These are phyloP conservation scores for Julus scandinavius DNA, from an alignment of 2,888 invertebrate genomes.

Conservation along the genomic window DNA sequence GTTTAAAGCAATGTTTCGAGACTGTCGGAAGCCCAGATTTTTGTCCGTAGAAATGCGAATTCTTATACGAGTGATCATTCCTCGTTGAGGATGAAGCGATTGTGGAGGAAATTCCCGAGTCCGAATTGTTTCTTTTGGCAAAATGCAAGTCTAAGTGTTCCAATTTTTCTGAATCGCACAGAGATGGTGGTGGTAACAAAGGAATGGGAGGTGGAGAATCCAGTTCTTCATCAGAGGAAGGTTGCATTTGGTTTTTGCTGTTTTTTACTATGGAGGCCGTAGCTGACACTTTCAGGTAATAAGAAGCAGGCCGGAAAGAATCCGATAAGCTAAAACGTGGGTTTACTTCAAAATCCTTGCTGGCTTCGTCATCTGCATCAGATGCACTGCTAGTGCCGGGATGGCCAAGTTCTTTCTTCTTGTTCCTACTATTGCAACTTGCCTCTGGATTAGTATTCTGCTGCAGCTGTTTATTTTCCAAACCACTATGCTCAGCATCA, in stretches of 20 bases:
- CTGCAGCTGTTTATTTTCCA: neutral
- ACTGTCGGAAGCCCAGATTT: constrained; percentile 41
- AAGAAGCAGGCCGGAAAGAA: constrained; percentile 87
- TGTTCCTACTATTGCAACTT: neutral
- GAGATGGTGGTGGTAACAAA: constrained; percentile 78
- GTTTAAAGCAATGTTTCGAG: neutral
- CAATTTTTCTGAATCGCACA: constrained; percentile 60
- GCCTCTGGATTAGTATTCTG: neutral
- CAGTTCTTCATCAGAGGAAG: constrained; percentile 84
- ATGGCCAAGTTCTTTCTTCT: constrained; percentile 37
- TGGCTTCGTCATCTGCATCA: constrained; percentile 84
- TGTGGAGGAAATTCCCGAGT: neutral
- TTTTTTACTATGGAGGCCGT: constrained; percentile 52
- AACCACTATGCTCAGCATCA: neutral
- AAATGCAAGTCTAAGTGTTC: neutral
- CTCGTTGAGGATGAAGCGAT: neutral
- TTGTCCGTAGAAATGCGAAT: neutral
- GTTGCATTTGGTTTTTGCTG: constrained; percentile 72
- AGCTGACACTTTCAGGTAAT: constrained; percentile 71
- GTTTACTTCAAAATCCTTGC: constrained; percentile 77
- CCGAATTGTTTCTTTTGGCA: constrained; percentile 21
- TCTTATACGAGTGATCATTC: neutral
- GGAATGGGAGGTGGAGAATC: constrained; percentile 83
- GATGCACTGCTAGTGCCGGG: constrained; percentile 66
- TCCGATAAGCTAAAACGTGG: constrained; percentile 87